These are phyloP conservation scores for Leptinotarsa peninsularis DNA, from an alignment of 2,888 invertebrate genomes.

Conservation along the genomic window DNA sequence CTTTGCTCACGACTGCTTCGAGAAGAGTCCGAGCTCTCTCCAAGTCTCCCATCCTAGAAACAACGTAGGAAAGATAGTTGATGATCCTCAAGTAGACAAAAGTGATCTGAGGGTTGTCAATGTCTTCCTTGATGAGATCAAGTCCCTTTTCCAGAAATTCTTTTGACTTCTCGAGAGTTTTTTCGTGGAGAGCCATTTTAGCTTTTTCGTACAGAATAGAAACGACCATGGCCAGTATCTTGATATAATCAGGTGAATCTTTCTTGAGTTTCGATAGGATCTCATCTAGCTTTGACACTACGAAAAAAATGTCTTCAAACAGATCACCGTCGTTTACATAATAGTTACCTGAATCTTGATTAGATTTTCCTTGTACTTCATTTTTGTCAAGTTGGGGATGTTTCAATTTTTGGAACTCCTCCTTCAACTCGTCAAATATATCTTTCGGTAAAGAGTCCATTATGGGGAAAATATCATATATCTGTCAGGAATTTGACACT, in stretches of 20 bases:
- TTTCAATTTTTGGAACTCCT: constrained; percentile 36
- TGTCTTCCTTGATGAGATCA: constrained; percentile 52
- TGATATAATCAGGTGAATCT: constrained; percentile 50
- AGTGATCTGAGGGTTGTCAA: constrained; percentile 54
- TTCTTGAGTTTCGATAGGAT: constrained; percentile 40
- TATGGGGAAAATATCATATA: constrained; percentile 20
- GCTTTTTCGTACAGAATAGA: constrained; percentile 63
- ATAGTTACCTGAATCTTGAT: constrained; percentile 42
- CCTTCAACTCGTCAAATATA: constrained; percentile 32
- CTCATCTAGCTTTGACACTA: constrained; percentile 49
- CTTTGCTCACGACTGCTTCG: constrained; percentile 65
- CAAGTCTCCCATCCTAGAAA: constrained; percentile 69
- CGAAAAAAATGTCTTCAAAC: constrained; percentile 47
- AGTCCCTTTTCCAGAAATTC: constrained; percentile 56
- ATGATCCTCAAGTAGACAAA: constrained; percentile 71
- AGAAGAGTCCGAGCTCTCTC: constrained; percentile 68
- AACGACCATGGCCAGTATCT: constrained; percentile 59
- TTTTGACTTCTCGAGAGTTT: constrained; percentile 52
- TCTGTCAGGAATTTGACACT: constrained; percentile 33
- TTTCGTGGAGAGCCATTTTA: constrained; percentile 57
- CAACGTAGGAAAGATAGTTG: constrained; percentile 71
- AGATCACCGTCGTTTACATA: constrained; percentile 37
- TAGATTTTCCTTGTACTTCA: constrained; percentile 19
- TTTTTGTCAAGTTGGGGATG: constrained; percentile 14
- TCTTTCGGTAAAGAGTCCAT: constrained; percentile 33